Evolutionary conservation across 2,888 invertebrate species (phyloP), one percentile per base, ranked within the genome.

Genomic region (Phanerotoma sp.): DNA sequence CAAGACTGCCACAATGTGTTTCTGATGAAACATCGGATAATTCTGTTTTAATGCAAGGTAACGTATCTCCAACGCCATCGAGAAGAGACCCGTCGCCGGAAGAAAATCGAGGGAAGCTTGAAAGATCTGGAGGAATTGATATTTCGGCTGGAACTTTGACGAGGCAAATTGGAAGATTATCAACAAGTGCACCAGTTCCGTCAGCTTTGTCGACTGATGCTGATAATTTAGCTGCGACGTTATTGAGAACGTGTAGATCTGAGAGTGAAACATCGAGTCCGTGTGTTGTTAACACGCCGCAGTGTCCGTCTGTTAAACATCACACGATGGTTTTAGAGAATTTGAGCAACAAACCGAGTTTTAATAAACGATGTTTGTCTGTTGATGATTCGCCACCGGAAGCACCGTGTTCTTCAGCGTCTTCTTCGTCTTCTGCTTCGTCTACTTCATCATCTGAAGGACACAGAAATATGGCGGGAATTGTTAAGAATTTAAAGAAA

Each of bases 401-500:
- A 11, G 53, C 42, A 42, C 56, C 60, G 22, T 55, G 54, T 5
- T 62, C 57, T 11, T 60, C 56, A 1, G 52, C 56, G 1, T 58
- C 58, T 0, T 61, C 60, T 0, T 57, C 61, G 1, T 58, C 58
- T 4, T 59, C 60, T 1, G 52, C 62, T 3, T 58, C 62, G 3
- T 55, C 56, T 1, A 56, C 59, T 9, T 56, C 59, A 3, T 58
- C 62, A 4, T 57, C 61, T n/a, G 77, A 78, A 44, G 71, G 72
- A 65, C 72, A 68, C 11, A 70, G 78, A 16, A 78, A 74, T 60
- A 72, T 83, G 56, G 82, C 84, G 38, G 91, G 93, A 22, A 87
- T 89, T 74, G 93, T 93, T 64, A 86, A 87, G 81, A 90, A 88
- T 81, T 84, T 93, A 65, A 91, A 91, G 77, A 88, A 88, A 74